These are phyloP conservation scores for Pachyrhynchus sulphureomaculatus DNA, from an alignment of 1,140 invertebrate genomes.

Conservation along the genomic window DNA sequence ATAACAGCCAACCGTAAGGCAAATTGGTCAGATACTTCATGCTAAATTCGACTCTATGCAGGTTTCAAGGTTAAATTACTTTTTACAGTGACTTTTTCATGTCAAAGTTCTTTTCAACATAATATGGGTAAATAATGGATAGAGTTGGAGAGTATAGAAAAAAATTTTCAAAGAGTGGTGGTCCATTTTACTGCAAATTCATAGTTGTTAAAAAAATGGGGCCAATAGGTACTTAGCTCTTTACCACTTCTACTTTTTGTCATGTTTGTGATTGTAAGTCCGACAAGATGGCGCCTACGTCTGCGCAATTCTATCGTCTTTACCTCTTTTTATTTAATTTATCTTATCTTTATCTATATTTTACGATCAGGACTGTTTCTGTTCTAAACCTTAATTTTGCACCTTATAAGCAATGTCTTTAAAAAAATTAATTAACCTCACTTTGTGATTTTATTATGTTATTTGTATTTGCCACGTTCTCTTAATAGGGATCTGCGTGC, in stretches of 20 bases:
- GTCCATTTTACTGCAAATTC: too few relatives aligned
- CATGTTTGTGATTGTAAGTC: constrained; percentile 4
- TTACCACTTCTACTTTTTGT: constrained; percentile 3
- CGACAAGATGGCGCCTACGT: constrained; percentile 31
- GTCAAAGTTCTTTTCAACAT: background rate
- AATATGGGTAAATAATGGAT: background rate
- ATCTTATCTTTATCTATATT: too few relatives aligned
- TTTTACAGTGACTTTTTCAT: background rate
- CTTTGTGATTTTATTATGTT: background rate
- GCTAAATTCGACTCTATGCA: constrained; percentile 22
- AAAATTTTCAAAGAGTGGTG: too few relatives aligned
- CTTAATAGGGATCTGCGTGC: background rate
- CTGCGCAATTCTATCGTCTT: constrained; percentile 26
- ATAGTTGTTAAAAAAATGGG: too few relatives aligned
- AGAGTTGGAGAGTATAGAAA: too few relatives aligned
- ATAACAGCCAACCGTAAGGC: constrained; percentile 10
- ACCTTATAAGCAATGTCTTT: too few relatives aligned
- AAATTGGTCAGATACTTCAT: constrained; percentile 5
- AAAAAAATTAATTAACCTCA: background rate
- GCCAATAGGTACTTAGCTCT: background rate
- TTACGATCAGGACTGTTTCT: too few relatives aligned
- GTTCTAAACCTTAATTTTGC: too few relatives aligned
- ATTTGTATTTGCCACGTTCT: background rate
- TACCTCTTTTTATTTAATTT: too few relatives aligned
- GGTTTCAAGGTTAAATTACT: constrained; percentile 24